Base-by-base conservation (phyloP, 1,140 invertebrate species). In the Rhynchophorus ferrugineus region DNA sequence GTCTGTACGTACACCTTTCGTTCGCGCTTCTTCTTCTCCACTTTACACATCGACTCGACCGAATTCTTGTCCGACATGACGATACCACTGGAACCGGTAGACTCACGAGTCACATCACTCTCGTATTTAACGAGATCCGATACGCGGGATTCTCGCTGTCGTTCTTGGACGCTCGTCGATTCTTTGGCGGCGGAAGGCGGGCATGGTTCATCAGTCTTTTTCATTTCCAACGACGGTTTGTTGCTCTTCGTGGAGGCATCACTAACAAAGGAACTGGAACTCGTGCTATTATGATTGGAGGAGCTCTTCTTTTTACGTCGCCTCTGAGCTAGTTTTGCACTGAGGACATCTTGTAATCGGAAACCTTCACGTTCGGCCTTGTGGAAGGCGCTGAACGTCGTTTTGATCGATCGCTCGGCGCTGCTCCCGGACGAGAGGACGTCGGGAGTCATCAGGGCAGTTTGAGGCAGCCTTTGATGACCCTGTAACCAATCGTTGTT, bases 301-400 rank as follows among this genome's bases (percentile, higher is more conserved):
- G 65, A 68, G 19, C 75, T 76, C 60, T 83, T 81, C 57, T 85
- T 85, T 49, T 78, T 64, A 60, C 82, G 78, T 6, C 85, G 69
- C 19, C 85, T 70, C 66, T 85, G 82, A 24, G 84, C 85, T 14
- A 89, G 67, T 53, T 82, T 82, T 1, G 85, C 84, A 46, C 78
- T 82, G 18, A 75, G 71, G 48, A 85, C 83, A 61, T 80, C 78
- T 64, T 77, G 61, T 13, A 68, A 61, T 20, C 83, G 71, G 66
- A 89, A 89, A 3, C 85, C 84, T 60, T 84, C 80, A 16, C 76
- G 65, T 36, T 83, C 77, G 6, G 84, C 84, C 61, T 77, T 73
- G 57, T 85, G 79, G 68, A 87, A 87, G 21, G 84, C 84, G 64
- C 76, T 73, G 58, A 84, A 78, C 2, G 83, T 81, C 29, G 57